phyloP scores from a whole-genome alignment of 2,113 vertebrate genomes.

The Cryptoleucopteryx plumbea region DNA sequence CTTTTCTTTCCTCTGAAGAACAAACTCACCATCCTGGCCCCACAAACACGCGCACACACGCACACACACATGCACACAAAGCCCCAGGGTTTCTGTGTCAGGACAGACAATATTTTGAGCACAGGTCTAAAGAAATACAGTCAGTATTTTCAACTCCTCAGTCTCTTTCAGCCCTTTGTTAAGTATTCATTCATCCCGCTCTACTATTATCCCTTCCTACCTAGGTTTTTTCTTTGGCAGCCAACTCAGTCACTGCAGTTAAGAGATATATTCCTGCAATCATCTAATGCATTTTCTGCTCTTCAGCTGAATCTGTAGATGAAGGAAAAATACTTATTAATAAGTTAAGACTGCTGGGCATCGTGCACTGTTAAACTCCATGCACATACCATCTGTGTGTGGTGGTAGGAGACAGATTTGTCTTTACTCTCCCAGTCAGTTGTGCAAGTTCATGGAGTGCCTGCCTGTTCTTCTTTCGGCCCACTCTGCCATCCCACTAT shows the following conservation, averaged over 20 bases:
- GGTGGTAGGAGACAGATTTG: not conserved
- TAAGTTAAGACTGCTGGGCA: not conserved
- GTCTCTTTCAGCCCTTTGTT: not conserved
- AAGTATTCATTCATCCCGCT: not conserved
- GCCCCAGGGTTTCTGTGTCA: not conserved
- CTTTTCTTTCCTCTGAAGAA: slow-evolving; percentile 44
- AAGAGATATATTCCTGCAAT: not conserved
- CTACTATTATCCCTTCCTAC: not conserved
- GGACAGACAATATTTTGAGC: not conserved
- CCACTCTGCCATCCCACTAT: not conserved
- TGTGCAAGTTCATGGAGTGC: not conserved
- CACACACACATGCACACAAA: not conserved
- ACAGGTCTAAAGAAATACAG: slow-evolving; percentile 1
- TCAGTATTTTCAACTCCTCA: not conserved
- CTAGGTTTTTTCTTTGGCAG: not conserved
- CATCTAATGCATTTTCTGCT: not conserved
- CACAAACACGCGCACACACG: slow-evolving; percentile 1
- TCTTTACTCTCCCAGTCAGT: not conserved
- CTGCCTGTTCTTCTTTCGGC: not conserved
- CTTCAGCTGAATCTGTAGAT: not conserved
- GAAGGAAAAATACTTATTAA: not conserved
- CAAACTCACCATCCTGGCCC: not conserved
- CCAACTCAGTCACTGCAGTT: not conserved
- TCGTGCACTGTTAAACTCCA: not conserved
- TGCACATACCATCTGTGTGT: not conserved